phyloP scores from a whole-genome alignment of 2,113 vertebrate species.

The Brienomyrus longianalis region DNA sequence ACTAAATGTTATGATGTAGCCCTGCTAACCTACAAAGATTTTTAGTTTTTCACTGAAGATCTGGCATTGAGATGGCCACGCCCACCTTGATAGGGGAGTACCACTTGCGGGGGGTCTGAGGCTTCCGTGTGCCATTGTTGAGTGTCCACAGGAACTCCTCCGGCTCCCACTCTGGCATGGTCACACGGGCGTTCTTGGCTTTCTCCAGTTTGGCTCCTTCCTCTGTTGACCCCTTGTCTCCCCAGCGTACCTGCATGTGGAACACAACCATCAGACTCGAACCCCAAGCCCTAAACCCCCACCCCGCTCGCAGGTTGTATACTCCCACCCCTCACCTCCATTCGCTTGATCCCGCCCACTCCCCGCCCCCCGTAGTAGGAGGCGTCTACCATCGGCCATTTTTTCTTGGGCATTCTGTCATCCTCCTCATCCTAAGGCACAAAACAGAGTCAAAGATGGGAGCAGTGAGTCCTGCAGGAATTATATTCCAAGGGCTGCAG shows the following conservation, averaged over 20 bases:
- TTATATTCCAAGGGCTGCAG: not conserved
- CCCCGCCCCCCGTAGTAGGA: conserved; percentile 94
- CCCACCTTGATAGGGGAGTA: conserved; percentile 88
- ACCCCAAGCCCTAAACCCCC: not conserved
- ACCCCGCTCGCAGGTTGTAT: not conserved
- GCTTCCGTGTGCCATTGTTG: conserved; percentile 58
- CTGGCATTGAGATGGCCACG: not conserved
- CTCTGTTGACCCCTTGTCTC: conserved; percentile 92
- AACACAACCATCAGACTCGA: not conserved
- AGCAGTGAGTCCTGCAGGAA: too few species aligned
- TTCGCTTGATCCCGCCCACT: conserved; percentile 92
- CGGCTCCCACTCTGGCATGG: conserved; percentile 81
- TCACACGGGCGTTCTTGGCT: conserved; percentile 88
- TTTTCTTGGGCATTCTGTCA: conserved; percentile 58
- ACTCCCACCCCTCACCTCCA: conserved; percentile 71
- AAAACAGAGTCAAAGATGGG: not conserved
- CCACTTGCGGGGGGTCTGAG: conserved; percentile 72
- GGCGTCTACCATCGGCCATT: conserved; percentile 79
- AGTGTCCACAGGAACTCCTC: conserved; percentile 68
- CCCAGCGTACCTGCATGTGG: conserved; percentile 83
- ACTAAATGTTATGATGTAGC: not conserved
- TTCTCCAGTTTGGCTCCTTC: conserved; percentile 95
- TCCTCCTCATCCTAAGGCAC: conserved; percentile 55
- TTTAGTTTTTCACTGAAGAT: not conserved
- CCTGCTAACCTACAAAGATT: not conserved